These are phyloP conservation scores for Sebastes fasciatus DNA, from an alignment of 2,113 vertebrate species.

Conservation along the genomic window DNA sequence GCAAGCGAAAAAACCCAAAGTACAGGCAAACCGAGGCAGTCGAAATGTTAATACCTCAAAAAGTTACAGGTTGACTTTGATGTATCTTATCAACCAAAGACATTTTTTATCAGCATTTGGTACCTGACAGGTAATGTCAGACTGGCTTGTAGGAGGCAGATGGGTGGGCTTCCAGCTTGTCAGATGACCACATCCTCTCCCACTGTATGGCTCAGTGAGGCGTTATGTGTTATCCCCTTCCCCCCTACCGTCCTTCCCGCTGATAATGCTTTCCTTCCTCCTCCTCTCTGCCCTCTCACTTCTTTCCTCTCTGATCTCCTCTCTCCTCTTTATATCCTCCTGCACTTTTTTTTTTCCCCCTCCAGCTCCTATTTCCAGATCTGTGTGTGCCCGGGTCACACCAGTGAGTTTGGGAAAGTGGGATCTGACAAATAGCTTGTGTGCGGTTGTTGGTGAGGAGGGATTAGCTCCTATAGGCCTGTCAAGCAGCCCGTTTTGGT, in stretches of 20 bases:
- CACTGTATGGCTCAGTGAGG: conserved; percentile 41
- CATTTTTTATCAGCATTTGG: conserved; percentile 31
- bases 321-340: conserved; percentile 34
- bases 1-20: background rate
- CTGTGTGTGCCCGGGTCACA: conserved; percentile 17
- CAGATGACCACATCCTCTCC: conserved; percentile 46
- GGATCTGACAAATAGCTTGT: conserved; percentile 33
- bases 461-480: conserved; percentile 36
- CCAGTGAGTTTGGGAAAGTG: conserved; percentile 28
- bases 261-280: conserved; percentile 38
- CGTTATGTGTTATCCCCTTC: conserved; percentile 47
- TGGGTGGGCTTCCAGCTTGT: conserved; percentile 31
- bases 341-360: background rate
- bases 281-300: conserved; percentile 37
- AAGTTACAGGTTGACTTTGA: conserved; percentile 40
- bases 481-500: conserved; percentile 12
- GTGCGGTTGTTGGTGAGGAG: background rate
- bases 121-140: conserved; percentile 39
- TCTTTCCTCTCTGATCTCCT: conserved; percentile 51
- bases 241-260: conserved; percentile 31
- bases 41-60: conserved; percentile 39
- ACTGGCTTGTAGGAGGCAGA: conserved; percentile 35
- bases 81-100: conserved; percentile 32
- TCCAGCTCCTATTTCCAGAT: conserved; percentile 19
- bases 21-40: background rate